Evolutionary conservation across 92 coral and sea anemone species (phyloP).

Genomic region (Epizoanthus scotinus): DNA sequence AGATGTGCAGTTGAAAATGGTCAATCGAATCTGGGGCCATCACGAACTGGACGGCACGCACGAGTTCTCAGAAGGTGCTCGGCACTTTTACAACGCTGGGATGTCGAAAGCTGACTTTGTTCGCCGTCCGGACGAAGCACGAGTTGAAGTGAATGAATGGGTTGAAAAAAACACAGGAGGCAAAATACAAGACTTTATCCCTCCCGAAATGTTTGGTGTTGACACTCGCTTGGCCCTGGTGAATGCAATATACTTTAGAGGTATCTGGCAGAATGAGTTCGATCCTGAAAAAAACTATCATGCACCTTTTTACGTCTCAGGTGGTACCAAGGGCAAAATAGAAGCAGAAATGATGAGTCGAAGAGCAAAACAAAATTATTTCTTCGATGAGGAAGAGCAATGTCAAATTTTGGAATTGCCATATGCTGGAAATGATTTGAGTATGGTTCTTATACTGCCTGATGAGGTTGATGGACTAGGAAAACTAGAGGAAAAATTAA

Average conservation of each 20-base stretch:
- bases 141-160: constrained; percentile 86
- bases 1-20: constrained; percentile 66
- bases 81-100: constrained; percentile 62
- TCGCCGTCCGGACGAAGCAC: constrained; percentile 56
- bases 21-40: constrained; percentile 89
- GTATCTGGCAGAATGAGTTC: constrained; percentile 79
- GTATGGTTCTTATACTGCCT: constrained; percentile 86
- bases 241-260: constrained; percentile 92
- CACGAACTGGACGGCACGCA: constrained; percentile 49
- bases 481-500: constrained; percentile 65
- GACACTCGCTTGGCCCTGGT: constrained; percentile 67
- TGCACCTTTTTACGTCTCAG: constrained; percentile 63
- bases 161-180: constrained; percentile 77
- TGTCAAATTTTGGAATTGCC: constrained; percentile 80
- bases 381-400: constrained; percentile 54
- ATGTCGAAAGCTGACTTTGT: constrained; percentile 74
- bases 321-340: constrained; percentile 41
- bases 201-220: constrained; percentile 52
- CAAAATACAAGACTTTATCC: constrained; percentile 77
- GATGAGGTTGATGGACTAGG: constrained; percentile 64
- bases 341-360: constrained; percentile 84
- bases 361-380: constrained; percentile 58
- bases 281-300: constrained; percentile 55
- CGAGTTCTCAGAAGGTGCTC: constrained; percentile 56
- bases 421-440: constrained; percentile 64